Evolutionary conservation across 2,113 vertebrate species (phyloP), one percentile per base, ranked within the genome.

Genomic region (Nothocercus nigrocapillus): DNA sequence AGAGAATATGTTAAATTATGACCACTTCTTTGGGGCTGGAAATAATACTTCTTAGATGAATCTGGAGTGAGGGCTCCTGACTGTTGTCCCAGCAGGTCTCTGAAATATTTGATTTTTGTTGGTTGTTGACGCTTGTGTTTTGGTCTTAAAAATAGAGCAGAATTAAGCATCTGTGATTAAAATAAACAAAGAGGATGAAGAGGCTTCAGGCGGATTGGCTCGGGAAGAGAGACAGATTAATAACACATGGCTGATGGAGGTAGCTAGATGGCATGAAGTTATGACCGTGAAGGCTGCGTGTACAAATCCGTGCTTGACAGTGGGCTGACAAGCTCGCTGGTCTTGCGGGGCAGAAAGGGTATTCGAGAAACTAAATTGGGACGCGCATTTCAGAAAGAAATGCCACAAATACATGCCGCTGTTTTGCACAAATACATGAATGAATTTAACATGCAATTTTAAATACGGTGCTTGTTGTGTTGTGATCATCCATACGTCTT

Each of bases 141-240:
- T 93, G 66, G 81, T 69, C 84, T 95, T 95, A 92, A 92, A 93
- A 83, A 80, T 38, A 88, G 49, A 90, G 49, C 42, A 90, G 91
- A 86, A 90, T 81, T 90, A 94, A 85, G 91, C 88, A 94, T 67
- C 86, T 94, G 95, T 95, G 93, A 89, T 94, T 93, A 96, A 95
- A 95, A 96, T 92, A 84, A 89, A 91, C 69, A 91, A 94, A 96
- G 89, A 83, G 84, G 91, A 93, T 97, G 82, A 92, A 94, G 85
- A 59, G 6, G 88, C 66, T 82, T 89, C 73, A 64, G 58, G 77
- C 88, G 89, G 85, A 92, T 64, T 89, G 73, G 74, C 67, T 95
- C 59, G 74, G 74, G 63, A 82, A 85, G 90, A 77, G 45, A 88
- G 64, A 38, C 36, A 72, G 76, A 92, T 92, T 93, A 89, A 27